Conservation (phyloP, 2,888 invertebrate genomes). For the Siphonodentalium dalli region DNA sequence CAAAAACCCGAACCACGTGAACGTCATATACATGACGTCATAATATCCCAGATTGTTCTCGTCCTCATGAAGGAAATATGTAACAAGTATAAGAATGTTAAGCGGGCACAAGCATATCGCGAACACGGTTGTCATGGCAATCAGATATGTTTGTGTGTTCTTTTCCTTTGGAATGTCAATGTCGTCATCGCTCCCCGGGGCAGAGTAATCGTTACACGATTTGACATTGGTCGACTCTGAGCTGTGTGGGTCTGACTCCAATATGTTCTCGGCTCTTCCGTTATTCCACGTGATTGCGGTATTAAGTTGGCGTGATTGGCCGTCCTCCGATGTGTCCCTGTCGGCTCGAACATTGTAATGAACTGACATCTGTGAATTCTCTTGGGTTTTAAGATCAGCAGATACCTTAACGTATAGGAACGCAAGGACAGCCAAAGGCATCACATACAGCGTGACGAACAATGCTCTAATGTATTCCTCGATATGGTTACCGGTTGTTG, state of each 20-base stretch:
- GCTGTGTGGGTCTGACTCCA: too few relatives aligned
- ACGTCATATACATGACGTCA: constrained; percentile 74
- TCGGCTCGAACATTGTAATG: constrained; percentile 37
- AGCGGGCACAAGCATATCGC: constrained; percentile 75
- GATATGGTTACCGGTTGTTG: constrained; percentile 45
- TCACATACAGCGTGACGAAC: constrained; percentile 67
- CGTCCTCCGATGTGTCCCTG: too few relatives aligned
- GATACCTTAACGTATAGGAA: constrained; percentile 75
- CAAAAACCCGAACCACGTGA: constrained; percentile 76
- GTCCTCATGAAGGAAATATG: constrained; percentile 74
- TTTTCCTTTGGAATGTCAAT: constrained; percentile 70
- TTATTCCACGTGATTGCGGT: background rate
- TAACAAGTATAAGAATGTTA: constrained; percentile 72
- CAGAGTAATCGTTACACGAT: constrained; percentile 32
- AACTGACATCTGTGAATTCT: constrained; percentile 39
- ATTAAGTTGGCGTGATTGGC: constrained; percentile 3
- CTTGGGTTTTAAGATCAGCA: constrained; percentile 68
- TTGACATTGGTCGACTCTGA: constrained; percentile 3
- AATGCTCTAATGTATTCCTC: constrained; percentile 62
- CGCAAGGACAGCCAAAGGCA: constrained; percentile 71
- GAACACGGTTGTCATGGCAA: constrained; percentile 74
- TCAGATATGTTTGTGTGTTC: constrained; percentile 74
- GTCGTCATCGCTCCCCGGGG: constrained; percentile 54
- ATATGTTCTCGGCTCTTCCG: constrained; percentile 3
- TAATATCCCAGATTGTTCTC: constrained; percentile 75